A percentile compares a stretch with the other conserved stretches of the same genome.
Evolutionary conservation across 2,113 vertebrate genomes (phyloP).

Genomic region (Corynorhinus townsendii): DNA sequence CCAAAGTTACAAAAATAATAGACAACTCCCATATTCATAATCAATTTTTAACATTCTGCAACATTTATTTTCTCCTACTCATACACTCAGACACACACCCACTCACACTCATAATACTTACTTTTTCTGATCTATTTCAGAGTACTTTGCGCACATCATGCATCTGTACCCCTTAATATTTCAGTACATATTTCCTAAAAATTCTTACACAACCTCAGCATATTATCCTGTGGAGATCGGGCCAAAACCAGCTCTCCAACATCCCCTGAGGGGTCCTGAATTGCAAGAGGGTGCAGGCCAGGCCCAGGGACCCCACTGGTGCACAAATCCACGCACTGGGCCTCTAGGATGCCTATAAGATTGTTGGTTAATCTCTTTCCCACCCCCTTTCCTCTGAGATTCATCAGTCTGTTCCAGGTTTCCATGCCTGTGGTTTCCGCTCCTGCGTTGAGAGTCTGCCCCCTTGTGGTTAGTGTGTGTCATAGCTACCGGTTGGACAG

Average conservation of each 20-base stretch:
- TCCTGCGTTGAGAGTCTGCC: too few species aligned
- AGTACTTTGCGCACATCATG: not conserved
- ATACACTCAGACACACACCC: not conserved
- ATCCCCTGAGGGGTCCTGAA: not conserved
- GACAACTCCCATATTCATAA: not conserved
- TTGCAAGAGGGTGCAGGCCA: too few species aligned
- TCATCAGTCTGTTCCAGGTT: too few species aligned
- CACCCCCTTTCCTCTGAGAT: too few species aligned
- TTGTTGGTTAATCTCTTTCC: too few species aligned
- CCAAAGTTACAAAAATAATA: conserved; percentile 3
- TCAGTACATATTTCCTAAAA: not conserved
- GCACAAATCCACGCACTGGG: too few species aligned
- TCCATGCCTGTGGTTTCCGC: too few species aligned
- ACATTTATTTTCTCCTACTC: not conserved
- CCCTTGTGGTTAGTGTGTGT: too few species aligned
- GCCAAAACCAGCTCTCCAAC: too few species aligned
- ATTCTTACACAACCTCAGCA: not conserved
- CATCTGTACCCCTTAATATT: not conserved
- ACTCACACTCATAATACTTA: not conserved
- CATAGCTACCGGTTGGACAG: too few species aligned
- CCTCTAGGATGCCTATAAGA: too few species aligned
- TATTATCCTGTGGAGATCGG: not conserved
- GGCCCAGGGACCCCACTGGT: too few species aligned
- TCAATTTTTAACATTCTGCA: not conserved
- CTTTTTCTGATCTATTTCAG: not conserved